Conservation (phyloP, 2,888 invertebrate species). For the Pseudoips prasinana region DNA sequence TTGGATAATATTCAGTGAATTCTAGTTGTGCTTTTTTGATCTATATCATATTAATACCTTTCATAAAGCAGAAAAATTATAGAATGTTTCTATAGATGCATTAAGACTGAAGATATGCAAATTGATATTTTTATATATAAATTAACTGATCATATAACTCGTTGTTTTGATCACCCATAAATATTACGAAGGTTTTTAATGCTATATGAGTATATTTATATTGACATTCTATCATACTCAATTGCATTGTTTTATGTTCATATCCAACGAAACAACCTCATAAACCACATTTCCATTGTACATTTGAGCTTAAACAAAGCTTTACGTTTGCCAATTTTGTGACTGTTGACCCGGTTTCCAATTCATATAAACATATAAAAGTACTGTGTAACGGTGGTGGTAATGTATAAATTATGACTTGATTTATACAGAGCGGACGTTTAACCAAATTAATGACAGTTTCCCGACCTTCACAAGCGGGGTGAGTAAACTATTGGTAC, state of each 20-base stretch:
- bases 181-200: slow-evolving; percentile 43
- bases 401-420: slow-evolving; percentile 10
- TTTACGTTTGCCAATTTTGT: slow-evolving; percentile 29
- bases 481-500: not conserved
- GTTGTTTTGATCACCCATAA: slow-evolving; percentile 33
- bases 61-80: no score
- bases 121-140: slow-evolving; percentile 7
- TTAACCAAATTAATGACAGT: not conserved
- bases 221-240: slow-evolving; percentile 38
- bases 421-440: slow-evolving; percentile 3
- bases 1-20: no score
- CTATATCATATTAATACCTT: no score
- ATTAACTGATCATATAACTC: no score
- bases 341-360: slow-evolving; percentile 32
- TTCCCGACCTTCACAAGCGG: not conserved
- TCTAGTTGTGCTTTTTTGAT: no score
- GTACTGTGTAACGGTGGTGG: slow-evolving; percentile 10
- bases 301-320: slow-evolving; percentile 26
- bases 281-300: slow-evolving; percentile 26
- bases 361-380: slow-evolving; percentile 24
- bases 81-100: no score
- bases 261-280: slow-evolving; percentile 19
- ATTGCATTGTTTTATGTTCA: slow-evolving; percentile 35
- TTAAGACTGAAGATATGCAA: slow-evolving; percentile 6
- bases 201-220: slow-evolving; percentile 55